phyloP scores from a whole-genome alignment of 2,888 invertebrate species.

The Antheraea assamensis region DNA sequence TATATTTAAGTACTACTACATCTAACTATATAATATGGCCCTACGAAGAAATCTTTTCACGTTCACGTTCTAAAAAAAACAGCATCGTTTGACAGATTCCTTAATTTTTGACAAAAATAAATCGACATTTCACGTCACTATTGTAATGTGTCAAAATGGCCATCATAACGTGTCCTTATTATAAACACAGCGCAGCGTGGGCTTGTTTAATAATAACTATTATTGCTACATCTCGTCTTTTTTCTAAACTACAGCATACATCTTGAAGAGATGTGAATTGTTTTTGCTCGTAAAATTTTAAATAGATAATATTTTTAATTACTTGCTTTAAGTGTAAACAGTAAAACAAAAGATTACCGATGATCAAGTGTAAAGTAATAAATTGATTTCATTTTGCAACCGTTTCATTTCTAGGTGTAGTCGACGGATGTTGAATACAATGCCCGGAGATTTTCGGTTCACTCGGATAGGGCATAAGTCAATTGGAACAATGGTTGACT shows the following conservation, averaged over 20 bases:
- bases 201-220: not conserved
- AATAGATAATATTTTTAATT: too few species aligned
- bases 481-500: slow-evolving; percentile 71
- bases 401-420: slow-evolving; percentile 35
- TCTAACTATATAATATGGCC: too few species aligned
- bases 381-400: slow-evolving; percentile 16
- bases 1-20: too few species aligned
- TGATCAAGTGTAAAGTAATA: not conserved
- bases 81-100: too few species aligned
- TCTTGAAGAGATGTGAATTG: too few species aligned
- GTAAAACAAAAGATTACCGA: not conserved
- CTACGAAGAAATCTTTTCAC: too few species aligned
- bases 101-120: too few species aligned
- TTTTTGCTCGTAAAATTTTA: too few species aligned
- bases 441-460: slow-evolving; percentile 57
- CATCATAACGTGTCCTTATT: too few species aligned
- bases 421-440: slow-evolving; percentile 54
- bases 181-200: not conserved
- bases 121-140: too few species aligned
- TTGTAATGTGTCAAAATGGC: too few species aligned
- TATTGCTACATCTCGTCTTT: not conserved
- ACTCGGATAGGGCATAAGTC: slow-evolving; percentile 59
- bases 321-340: not conserved
- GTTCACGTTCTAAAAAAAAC: too few species aligned
- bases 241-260: not conserved